Base-by-base conservation (phyloP, 2,888 invertebrate species). In the Caenorhabditis sulstoni region DNA sequence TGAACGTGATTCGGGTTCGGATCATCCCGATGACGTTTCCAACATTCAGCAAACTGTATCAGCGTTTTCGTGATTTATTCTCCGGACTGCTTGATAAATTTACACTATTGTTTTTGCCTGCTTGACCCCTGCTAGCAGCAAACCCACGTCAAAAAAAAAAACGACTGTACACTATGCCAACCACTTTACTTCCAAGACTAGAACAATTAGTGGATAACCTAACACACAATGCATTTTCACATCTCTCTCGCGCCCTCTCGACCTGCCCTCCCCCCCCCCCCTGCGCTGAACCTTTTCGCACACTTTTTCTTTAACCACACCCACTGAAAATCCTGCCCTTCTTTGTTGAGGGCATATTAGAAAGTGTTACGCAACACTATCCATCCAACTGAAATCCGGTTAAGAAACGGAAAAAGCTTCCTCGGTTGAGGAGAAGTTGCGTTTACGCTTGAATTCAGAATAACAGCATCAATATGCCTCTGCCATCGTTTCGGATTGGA, bases 361-460 rank as follows among this genome's bases (percentile, higher is more conserved):
- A 45, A 58, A 73, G 64, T 73, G 71, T 73, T 73, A 73, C 71
- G 71, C 71, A 73, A 73, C 71, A 64, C 71, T 49, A 70, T 70
- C 70, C 68, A 41, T 12, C 41, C 58, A 37, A 35, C 49, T 62
- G 29, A 64, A 73, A 73, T 73, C 71, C 71, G 71, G 71, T 73
- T 73, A 64, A 73, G 55, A 64, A 64, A 73, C 71, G 71, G 71
- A 73, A 73, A 55, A 44, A 37, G 47, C 35, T 52, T 52, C 52
- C 29, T n/a, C 53, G 11, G 3, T 11, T 11, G 18, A 41, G 14
- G 20, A 52, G 59, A 68, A 59, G 41, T 35, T 39, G 62, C 57
- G 64, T 73, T 73, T 64, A 73, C 71, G 71, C 71, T 73, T 73
- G 57, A 64, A 73, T 73, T 73, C 71, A 73, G 71, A 73, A 64